Conservation (phyloP, 2,888 invertebrate genomes). For the Hirtodrosophila trivittata region DNA sequence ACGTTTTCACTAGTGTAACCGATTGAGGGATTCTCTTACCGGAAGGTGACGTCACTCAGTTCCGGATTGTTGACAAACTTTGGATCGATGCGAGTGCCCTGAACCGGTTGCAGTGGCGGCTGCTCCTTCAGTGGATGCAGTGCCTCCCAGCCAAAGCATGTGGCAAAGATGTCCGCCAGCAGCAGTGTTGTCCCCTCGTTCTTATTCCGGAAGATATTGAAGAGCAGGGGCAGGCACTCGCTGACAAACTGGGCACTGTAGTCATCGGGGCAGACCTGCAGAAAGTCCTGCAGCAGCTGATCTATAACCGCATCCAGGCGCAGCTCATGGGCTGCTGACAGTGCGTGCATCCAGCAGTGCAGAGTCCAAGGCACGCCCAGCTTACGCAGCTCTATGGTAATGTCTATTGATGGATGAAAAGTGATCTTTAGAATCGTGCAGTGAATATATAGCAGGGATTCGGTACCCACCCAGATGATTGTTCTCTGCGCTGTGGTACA, state of each 20-base stretch:
- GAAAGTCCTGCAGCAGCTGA: slow-evolving; percentile 93
- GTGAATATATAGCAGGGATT: background rate
- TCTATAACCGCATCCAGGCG: slow-evolving; percentile 93
- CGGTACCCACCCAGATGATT: slow-evolving; percentile 89
- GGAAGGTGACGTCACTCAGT: slow-evolving; percentile 95
- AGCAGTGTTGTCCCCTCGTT: slow-evolving; percentile 95
- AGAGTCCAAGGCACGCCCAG: slow-evolving; percentile 95
- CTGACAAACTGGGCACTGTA: slow-evolving; percentile 95
- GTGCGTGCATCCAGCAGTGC: slow-evolving; percentile 95
- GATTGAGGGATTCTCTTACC: slow-evolving; percentile 80
- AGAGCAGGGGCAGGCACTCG: slow-evolving; percentile 94
- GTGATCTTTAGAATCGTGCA: background rate
- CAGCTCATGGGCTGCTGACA: slow-evolving; percentile 93
- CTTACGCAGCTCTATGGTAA: slow-evolving; percentile 93
- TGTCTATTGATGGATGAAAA: slow-evolving; percentile 85
- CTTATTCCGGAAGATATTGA: slow-evolving; percentile 96
- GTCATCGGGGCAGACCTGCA: slow-evolving; percentile 95
- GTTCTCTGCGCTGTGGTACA: slow-evolving; percentile 97
- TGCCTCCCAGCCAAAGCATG: slow-evolving; percentile 94
- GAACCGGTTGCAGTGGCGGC: slow-evolving; percentile 86
- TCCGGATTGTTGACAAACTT: slow-evolving; percentile 97
- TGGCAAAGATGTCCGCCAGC: slow-evolving; percentile 94
- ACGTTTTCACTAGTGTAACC: background rate
- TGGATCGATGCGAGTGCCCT: slow-evolving; percentile 93
- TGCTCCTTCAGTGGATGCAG: slow-evolving; percentile 90